These are phyloP conservation scores for Hoplodrina blanda DNA, from an alignment of 2,888 invertebrate species.

Conservation along the genomic window DNA sequence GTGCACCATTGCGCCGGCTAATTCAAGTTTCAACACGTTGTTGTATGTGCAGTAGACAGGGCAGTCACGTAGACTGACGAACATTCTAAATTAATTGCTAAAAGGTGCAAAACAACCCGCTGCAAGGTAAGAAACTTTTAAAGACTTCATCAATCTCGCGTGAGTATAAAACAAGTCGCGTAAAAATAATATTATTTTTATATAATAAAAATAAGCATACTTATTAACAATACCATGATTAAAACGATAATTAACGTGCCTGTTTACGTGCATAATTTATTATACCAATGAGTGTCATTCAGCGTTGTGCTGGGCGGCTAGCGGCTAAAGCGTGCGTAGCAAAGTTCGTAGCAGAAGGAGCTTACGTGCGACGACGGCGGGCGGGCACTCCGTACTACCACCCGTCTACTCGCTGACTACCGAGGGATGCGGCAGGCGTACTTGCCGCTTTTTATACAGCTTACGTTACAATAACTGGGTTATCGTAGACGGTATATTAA, in stretches of 20 bases:
- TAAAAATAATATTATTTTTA: background rate
- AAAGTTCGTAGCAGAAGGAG: conserved; percentile 77
- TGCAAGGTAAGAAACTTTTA: conserved; percentile 8
- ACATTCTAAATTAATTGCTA: background rate
- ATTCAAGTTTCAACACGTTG: conserved; percentile 51
- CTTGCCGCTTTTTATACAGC: conserved; percentile 83
- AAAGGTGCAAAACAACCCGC: conserved; percentile 19
- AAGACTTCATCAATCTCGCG: conserved; percentile 23
- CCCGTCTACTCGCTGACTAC: conserved; percentile 70
- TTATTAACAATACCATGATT: background rate
- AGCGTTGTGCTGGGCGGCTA: conserved; percentile 51
- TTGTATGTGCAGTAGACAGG: conserved; percentile 24
- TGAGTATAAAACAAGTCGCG: background rate
- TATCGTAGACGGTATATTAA: conserved; percentile 87
- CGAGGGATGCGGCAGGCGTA: conserved; percentile 77
- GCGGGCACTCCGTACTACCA: conserved; percentile 84
- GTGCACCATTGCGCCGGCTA: conserved; percentile 54
- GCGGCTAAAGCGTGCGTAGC: conserved; percentile 78
- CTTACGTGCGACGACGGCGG: conserved; percentile 88
- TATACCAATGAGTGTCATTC: conserved; percentile 17
- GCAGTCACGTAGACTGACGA: background rate
- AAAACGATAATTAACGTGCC: background rate
- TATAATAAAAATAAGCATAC: background rate
- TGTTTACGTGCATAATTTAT: conserved; percentile 8
- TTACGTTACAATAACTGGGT: conserved; percentile 87